Evolutionary conservation across 92 coral and sea anemone genomes (phyloP).

Genomic region (Parazoanthus swiftii): DNA sequence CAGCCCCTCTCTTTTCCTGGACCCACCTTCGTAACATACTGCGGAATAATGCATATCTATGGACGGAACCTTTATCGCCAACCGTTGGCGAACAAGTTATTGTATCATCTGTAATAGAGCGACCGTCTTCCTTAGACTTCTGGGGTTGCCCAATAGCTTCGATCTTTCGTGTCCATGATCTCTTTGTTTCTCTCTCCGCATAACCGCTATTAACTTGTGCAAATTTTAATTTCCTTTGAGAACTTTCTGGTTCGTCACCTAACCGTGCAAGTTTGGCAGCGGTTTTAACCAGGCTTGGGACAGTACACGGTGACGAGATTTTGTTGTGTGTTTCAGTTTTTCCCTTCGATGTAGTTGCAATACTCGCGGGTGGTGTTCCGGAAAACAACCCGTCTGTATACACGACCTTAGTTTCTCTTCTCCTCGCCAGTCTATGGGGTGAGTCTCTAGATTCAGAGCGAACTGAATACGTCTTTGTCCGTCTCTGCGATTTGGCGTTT

Average conservation of each 20-base stretch:
- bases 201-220: background rate
- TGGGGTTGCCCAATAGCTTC: background rate
- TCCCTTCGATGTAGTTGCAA: background rate
- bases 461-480: too few species aligned
- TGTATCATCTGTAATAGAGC: background rate
- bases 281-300: background rate
- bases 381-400: background rate
- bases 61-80: background rate
- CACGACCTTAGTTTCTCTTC: background rate
- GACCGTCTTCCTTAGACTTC: background rate
- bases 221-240: background rate
- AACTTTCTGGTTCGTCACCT: background rate
- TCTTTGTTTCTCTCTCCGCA: background rate
- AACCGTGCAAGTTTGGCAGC: background rate
- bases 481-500: too few species aligned
- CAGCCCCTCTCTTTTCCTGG: background rate
- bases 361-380: background rate
- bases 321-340: background rate
- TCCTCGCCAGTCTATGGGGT: background rate
- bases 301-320: background rate
- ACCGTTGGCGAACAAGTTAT: background rate
- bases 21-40: conserved; percentile 26
- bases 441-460: background rate
- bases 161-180: background rate
- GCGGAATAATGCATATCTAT: conserved; percentile 20